These are phyloP conservation scores for Bos indicus DNA, from an alignment of 2,113 vertebrate species.

Conservation along the genomic window DNA sequence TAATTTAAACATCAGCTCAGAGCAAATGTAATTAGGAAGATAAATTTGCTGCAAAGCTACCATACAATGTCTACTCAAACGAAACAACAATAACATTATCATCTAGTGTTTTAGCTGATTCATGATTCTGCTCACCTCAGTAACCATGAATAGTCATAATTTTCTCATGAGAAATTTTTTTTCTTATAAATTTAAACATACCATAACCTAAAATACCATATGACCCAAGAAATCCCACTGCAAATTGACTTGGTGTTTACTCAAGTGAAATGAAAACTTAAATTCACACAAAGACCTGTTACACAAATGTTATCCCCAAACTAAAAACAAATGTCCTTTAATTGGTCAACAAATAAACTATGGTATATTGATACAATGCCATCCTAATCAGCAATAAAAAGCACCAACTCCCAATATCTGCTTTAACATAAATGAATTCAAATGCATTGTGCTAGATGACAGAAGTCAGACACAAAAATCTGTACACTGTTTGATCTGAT, in stretches of 20 bases:
- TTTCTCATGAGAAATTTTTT: not conserved
- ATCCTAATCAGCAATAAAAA: not conserved
- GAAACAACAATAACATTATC: not conserved
- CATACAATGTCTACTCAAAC: not conserved
- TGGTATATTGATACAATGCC: not conserved
- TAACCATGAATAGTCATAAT: not conserved
- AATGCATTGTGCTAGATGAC: not conserved
- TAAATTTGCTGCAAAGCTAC: constrained; percentile 26
- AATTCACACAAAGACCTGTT: not conserved
- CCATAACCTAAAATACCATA: not conserved
- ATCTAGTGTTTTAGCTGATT: not conserved
- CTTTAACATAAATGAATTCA: not conserved
- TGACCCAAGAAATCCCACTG: not conserved
- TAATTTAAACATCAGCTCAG: constrained; percentile 27
- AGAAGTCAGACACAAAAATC: not conserved
- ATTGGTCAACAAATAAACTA: not conserved
- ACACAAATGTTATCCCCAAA: not conserved
- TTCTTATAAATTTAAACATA: not conserved
- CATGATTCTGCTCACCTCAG: not conserved
- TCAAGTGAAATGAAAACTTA: not conserved
- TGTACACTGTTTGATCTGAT: not conserved
- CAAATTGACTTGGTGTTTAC: not conserved
- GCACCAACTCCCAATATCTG: not conserved
- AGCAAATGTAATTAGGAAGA: constrained; percentile 41
- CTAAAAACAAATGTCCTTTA: not conserved